Base-by-base conservation (phyloP, 2,797 vertebrate species). In the Cichlasoma orientale region DNA sequence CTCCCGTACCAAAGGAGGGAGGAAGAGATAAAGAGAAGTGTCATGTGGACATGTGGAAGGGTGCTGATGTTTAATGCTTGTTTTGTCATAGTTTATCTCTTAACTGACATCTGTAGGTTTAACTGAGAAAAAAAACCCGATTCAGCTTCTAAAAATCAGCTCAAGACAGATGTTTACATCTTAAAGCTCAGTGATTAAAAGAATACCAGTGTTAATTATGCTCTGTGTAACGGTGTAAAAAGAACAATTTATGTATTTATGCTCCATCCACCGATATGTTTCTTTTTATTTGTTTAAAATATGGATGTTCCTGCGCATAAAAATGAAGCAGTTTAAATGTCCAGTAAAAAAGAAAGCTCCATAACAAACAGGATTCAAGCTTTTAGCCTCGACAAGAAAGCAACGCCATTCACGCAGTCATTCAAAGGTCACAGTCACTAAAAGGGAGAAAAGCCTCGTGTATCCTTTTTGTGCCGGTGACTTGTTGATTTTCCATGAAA, bases 401-500 rank as follows among this genome's bases (percentile, higher is more conserved):
- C 70, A 57, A 13, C 56, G 31, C 31, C 82, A 84, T 77, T 77
- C 79, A 78, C 77, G 78, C 61, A 10, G 77, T 79, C 83, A 84
- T 44, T 82, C 58, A 79, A 41, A 82, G 80, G 63, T 78, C 52
- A 55, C 10, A 59, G 25, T 38, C 66, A 31, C 44, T 27, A 44
- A 70, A 9, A 6, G 56, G 75, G 73, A 86, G 86, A 84, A 82
- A 86, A 78, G 78, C 82, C 82, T 59, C 74, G 87, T 84, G 83
- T 56, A 85, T 78, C 83, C 83, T 87, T 90, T 89, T 90, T 75
- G 90, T 89, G 85, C 68, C 63, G 53, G 78, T 79, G 89, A 93
- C 91, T 93, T 93, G 94, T 93, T 93, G 91, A 93, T 90, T 91
- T 83, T 85, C 74, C 25, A 14, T 88, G 85, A 82, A 84, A 90